Conservation (phyloP, 2,888 invertebrate species). For the Andrena fulva region DNA sequence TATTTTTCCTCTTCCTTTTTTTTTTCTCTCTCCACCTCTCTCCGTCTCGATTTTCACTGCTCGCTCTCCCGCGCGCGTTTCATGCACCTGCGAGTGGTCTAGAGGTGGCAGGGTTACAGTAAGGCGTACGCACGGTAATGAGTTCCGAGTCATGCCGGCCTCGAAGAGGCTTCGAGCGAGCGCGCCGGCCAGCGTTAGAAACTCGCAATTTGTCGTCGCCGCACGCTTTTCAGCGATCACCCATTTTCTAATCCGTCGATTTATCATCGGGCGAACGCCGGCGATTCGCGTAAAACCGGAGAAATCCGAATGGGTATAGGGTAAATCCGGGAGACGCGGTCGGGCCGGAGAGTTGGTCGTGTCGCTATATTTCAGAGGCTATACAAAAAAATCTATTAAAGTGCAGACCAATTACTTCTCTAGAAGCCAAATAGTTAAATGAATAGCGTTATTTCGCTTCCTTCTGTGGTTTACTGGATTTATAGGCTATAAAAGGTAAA, state of each 20-base stretch:
- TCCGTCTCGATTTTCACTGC: conserved; percentile 52
- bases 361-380: no score
- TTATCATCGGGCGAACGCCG: conserved; percentile 2
- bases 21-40: neutral
- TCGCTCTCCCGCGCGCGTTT: conserved; percentile 49
- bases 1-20: conserved; percentile 39
- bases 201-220: conserved; percentile 53
- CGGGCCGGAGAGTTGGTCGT: no score
- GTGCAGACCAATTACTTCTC: no score
- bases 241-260: conserved; percentile 43
- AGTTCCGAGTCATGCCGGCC: conserved; percentile 59
- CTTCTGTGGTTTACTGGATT: no score
- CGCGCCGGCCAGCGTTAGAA: conserved; percentile 36
- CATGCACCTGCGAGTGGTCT: conserved; percentile 62
- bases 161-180: conserved; percentile 45
- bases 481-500: no score
- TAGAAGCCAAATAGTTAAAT: no score
- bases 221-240: conserved; percentile 29
- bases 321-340: no score
- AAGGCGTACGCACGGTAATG: conserved; percentile 55
- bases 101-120: conserved; percentile 56
- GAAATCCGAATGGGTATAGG: conserved; percentile 21
- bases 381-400: no score
- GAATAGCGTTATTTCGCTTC: no score
- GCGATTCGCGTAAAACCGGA: conserved; percentile 16